phyloP scores from a whole-genome alignment of 2,797 vertebrate species.

The Pipistrellus pipistrellus region DNA sequence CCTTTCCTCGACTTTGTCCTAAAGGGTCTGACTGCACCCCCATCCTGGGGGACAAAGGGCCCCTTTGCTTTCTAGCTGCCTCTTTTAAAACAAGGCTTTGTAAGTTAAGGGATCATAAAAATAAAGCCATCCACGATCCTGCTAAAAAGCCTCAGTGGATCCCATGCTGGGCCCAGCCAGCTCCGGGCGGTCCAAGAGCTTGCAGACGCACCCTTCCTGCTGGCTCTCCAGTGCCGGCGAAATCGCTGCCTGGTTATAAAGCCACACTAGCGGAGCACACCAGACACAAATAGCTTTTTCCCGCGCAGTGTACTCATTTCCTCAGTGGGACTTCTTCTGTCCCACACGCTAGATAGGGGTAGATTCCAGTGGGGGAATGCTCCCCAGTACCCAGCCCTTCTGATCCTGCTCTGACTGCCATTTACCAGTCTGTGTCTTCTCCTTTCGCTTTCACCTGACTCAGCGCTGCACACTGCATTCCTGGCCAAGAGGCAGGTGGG shows the following conservation, averaged over 20 bases:
- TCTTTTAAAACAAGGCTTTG: not conserved
- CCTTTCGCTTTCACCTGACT: not conserved
- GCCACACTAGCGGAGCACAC: not conserved
- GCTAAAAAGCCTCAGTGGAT: not conserved
- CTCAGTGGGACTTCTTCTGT: not conserved
- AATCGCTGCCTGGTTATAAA: not conserved
- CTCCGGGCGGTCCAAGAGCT: not conserved
- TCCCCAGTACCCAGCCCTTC: not conserved
- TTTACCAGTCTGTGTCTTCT: not conserved
- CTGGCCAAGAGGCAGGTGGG: not conserved
- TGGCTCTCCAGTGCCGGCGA: not conserved
- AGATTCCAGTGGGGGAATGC: not conserved
- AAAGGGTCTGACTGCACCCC: not conserved
- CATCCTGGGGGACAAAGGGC: not conserved
- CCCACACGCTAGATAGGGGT: not conserved
- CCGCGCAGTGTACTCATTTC: not conserved
- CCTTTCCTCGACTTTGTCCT: not conserved
- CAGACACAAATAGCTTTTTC: not conserved
- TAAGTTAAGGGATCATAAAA: not conserved
- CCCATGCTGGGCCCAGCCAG: not conserved
- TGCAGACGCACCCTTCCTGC: rapidly evolving
- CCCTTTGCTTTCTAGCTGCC: not conserved
- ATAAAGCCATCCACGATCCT: not conserved
- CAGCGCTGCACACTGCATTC: not conserved
- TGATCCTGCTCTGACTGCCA: rapidly evolving